These are phyloP conservation scores for Trileptium ribeirensis DNA, from an alignment of 2,888 invertebrate species.

Conservation along the genomic window DNA sequence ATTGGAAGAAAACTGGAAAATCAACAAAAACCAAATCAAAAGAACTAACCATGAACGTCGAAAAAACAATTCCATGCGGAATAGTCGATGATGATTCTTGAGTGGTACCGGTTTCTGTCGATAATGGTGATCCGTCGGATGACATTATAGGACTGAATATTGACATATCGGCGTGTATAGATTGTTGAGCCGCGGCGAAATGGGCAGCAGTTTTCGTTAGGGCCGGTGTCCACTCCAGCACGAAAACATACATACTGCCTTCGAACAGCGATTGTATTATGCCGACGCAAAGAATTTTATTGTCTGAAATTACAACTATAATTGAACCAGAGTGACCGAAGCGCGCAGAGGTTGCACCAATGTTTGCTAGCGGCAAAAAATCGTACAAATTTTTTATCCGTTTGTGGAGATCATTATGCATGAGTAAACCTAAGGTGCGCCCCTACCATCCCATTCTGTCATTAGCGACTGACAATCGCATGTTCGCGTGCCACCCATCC, in stretches of 20 bases:
- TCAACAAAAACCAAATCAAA: too few species aligned
- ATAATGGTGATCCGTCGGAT: not conserved
- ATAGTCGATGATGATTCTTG: conserved; percentile 40
- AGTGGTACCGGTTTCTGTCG: not conserved
- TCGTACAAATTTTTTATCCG: too few species aligned
- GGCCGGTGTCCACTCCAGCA: conserved; percentile 54
- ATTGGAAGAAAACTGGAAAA: too few species aligned
- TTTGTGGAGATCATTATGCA: not conserved
- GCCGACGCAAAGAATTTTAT: conserved; percentile 52
- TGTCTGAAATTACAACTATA: conserved; percentile 43
- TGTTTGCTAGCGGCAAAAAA: too few species aligned
- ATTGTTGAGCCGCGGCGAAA: conserved; percentile 39
- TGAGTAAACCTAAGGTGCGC: too few species aligned
- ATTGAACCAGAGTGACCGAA: too few species aligned
- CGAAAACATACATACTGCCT: conserved; percentile 55
- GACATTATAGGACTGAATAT: too few species aligned
- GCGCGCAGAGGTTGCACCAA: too few species aligned
- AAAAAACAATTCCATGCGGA: conserved; percentile 54
- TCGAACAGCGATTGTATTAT: conserved; percentile 54
- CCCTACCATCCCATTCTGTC: too few species aligned
- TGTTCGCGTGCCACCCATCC: too few species aligned
- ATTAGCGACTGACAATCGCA: too few species aligned
- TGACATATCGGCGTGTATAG: not conserved
- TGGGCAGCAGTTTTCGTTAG: conserved; percentile 39
- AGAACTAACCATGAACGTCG: conserved; percentile 52